These are phyloP conservation scores for Carcinoscorpius rotundicauda DNA, from an alignment of 1,140 invertebrate genomes.

Conservation along the genomic window DNA sequence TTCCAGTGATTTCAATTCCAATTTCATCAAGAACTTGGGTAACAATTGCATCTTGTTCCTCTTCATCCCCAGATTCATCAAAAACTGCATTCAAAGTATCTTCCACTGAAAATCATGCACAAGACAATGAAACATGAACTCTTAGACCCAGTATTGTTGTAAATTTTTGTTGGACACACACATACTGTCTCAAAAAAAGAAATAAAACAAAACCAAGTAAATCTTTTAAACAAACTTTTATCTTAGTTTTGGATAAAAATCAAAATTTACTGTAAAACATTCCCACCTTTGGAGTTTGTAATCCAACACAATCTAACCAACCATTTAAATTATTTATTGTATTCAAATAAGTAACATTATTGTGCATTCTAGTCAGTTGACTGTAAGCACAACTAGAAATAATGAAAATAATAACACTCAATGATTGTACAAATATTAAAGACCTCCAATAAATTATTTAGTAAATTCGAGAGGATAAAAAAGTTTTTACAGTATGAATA, in stretches of 20 bases:
- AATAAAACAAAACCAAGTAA: conserved; percentile 1
- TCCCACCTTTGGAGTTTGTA: no score
- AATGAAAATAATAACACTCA: no score
- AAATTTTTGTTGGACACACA: conserved; percentile 1
- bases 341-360: no score
- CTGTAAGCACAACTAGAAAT: no score
- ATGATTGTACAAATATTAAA: no score
- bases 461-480: no score
- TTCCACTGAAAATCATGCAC: conserved; percentile 51
- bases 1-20: conserved; percentile 83
- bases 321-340: no score
- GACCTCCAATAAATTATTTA: no score
- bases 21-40: conserved; percentile 87
- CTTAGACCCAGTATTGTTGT: background rate
- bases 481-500: no score
- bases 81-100: conserved; percentile 83
- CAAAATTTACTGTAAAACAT: conserved; percentile 40
- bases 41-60: conserved; percentile 72
- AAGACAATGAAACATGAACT: conserved; percentile 3
- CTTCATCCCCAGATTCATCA: conserved; percentile 76
- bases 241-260: conserved; percentile 3
- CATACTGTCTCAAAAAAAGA: background rate
- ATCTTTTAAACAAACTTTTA: conserved; percentile 3
- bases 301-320: no score
- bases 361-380: no score